These are phyloP conservation scores for Anastrepha ludens DNA, from an alignment of 1,140 invertebrate genomes.

Conservation along the genomic window DNA sequence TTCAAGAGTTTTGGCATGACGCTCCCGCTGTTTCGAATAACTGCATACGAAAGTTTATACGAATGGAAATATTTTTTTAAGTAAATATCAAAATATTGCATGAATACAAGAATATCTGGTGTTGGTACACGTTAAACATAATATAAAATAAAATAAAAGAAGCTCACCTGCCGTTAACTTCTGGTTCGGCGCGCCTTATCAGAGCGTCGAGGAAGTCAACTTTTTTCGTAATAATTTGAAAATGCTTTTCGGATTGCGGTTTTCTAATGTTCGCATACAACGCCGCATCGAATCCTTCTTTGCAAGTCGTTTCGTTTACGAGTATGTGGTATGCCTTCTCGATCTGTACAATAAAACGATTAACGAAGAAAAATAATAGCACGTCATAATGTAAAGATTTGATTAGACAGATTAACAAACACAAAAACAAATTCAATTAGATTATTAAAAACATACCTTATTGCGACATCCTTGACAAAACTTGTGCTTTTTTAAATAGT, in stretches of 20 bases:
- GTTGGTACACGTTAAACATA: not conserved
- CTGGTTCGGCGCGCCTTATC: slow-evolving; percentile 92
- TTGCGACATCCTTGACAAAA: slow-evolving; percentile 94
- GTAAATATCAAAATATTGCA: not conserved
- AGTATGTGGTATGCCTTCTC: slow-evolving; percentile 89
- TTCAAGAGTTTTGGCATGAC: slow-evolving; percentile 95
- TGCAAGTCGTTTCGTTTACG: slow-evolving; percentile 87
- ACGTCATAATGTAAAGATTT: not conserved
- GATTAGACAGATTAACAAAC: not conserved
- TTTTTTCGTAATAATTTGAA: slow-evolving; percentile 87
- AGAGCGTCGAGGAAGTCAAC: slow-evolving; percentile 90
- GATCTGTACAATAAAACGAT: slow-evolving; percentile 72
- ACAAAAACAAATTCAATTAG: not conserved
- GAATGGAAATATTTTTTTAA: slow-evolving; percentile 51
- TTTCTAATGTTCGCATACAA: slow-evolving; percentile 90
- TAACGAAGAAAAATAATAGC: not conserved
- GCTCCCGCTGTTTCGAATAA: slow-evolving; percentile 82
- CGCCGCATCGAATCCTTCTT: slow-evolving; percentile 90
- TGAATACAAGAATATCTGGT: not conserved
- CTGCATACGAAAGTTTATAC: slow-evolving; percentile 62
- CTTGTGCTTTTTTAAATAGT: slow-evolving; percentile 92
- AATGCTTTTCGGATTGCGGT: slow-evolving; percentile 88
- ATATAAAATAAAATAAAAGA: slow-evolving; percentile 43
- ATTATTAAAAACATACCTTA: slow-evolving; percentile 79
- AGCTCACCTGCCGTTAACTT: slow-evolving; percentile 84